Evolutionary conservation across 2,797 vertebrate species (phyloP), one percentile per base, ranked within the genome.

Genomic region (Rhinichthys osculus): DNA sequence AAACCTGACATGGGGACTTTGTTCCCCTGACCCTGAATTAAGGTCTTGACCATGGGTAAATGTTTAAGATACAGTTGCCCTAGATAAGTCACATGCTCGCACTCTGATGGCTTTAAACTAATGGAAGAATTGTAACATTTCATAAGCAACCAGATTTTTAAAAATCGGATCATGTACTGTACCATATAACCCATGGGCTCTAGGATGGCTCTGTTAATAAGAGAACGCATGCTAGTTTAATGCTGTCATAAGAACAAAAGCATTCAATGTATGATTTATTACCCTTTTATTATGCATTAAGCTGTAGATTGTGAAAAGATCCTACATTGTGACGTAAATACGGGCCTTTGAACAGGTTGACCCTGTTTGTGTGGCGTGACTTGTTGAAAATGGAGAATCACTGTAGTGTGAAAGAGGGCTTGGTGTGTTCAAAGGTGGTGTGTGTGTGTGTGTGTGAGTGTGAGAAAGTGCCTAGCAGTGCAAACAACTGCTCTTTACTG

Each of bases 351-450:
- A 90, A 87, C 77, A 30, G 57, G 83, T 84, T 47, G 4, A 27
- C 73, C 84, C 82, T 86, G 83, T 83, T 84, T 80, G 78, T 87
- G 89, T 67, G 78, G 78, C 83, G 78, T 76, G 42, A 80, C 30
- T 84, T 62, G 71, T 84, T 78, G 86, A 67, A 82, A 87, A 59
- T 73, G 70, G 78, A 90, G 72, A 87, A 83, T 67, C 88, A 50
- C 44, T 87, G n/a, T 80, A 33, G 47, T 57, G 64, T 85, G 33
- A 85, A 71, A 33, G 57, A 80, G 78, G 89, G 87, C 85, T 89
- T 84, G 87, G 80, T 50, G 92, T 85, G 85, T 84, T 87, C 89
- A 93, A 94, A 94, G 92, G 93, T 93, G 70, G 82, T 71, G 84
- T 90, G 89, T 90, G 90, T 91, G 44, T 44, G 42, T 44, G 82